These are phyloP conservation scores for Carettochelys insculpta DNA, from an alignment of 2,113 vertebrate species.

Conservation along the genomic window DNA sequence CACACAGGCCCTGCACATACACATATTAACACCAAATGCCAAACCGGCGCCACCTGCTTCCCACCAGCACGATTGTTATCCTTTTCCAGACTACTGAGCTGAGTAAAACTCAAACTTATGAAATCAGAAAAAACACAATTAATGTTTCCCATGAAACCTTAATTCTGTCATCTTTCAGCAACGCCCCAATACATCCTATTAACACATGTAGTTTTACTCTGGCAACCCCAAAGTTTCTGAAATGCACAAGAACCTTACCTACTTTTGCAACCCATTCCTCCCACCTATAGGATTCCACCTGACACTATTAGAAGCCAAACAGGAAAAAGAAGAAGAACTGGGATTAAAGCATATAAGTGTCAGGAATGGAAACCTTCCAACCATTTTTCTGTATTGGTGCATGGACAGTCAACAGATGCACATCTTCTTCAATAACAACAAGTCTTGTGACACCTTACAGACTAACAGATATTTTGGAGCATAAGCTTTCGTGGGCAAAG, in stretches of 20 bases:
- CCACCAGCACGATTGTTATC: neutral
- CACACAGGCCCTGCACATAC: neutral
- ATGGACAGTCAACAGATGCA: neutral
- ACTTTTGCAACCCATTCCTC: neutral
- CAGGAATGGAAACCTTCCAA: neutral
- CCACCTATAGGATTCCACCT: neutral
- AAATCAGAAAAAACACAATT: neutral
- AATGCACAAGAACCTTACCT: neutral
- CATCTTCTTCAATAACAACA: neutral
- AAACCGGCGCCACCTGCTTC: neutral
- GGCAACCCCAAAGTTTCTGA: neutral
- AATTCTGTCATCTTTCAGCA: too few species aligned
- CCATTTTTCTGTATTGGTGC: neutral
- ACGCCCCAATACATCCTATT: neutral
- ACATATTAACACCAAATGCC: neutral
- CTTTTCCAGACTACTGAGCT: neutral
- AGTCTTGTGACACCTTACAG: too few species aligned
- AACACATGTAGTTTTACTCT: neutral
- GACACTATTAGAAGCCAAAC: neutral
- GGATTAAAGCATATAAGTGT: neutral
- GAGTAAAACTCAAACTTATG: neutral
- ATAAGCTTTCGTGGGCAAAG: too few species aligned
- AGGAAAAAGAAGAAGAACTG: neutral
- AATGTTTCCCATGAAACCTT: too few species aligned
- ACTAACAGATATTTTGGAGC: too few species aligned